Percentiles rank a stretch among this genome's conserved stretches.
These are phyloP conservation scores for Pararge aegeria DNA, from an alignment of 1,140 invertebrate species.

Conservation along the genomic window DNA sequence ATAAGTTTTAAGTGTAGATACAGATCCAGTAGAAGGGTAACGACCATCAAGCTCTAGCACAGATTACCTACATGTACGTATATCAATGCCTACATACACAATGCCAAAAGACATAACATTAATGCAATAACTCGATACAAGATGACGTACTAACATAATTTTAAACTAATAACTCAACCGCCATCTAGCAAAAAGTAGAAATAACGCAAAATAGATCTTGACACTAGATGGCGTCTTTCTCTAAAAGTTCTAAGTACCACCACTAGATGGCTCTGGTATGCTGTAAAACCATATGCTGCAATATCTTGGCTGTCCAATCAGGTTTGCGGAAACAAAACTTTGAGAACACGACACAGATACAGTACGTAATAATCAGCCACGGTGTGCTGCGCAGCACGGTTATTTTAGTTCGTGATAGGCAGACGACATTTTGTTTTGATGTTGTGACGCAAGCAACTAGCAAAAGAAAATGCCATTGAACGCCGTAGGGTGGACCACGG, in stretches of 20 bases:
- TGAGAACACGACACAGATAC: constrained; percentile 8
- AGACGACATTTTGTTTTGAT: constrained; percentile 69
- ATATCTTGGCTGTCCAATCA: constrained; percentile 34
- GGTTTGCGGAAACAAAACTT: constrained; percentile 1
- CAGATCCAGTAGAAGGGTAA: too few species aligned
- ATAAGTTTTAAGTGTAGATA: too few species aligned
- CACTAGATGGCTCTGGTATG: background rate
- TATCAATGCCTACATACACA: too few species aligned
- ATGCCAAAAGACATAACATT: too few species aligned
- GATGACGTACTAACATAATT: too few species aligned
- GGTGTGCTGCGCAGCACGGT: constrained; percentile 68
- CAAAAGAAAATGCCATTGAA: constrained; percentile 49
- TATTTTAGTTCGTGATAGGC: constrained; percentile 69
- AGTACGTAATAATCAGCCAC: constrained; percentile 43
- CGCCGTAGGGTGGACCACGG: constrained; percentile 58
- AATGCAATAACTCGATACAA: too few species aligned
- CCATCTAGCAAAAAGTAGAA: constrained; percentile 10
- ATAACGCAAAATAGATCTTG: background rate
- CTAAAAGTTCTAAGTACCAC: background rate
- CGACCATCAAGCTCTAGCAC: too few species aligned
- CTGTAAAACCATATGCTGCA: background rate
- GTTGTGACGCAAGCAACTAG: constrained; percentile 53
- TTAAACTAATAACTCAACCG: background rate
- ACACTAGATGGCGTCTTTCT: constrained; percentile 4
- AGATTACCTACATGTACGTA: too few species aligned